Evolutionary conservation across 30 jellyfish, hydroid and myxozoan genomes (phyloP).

Genomic region (Hydra vulgaris): DNA sequence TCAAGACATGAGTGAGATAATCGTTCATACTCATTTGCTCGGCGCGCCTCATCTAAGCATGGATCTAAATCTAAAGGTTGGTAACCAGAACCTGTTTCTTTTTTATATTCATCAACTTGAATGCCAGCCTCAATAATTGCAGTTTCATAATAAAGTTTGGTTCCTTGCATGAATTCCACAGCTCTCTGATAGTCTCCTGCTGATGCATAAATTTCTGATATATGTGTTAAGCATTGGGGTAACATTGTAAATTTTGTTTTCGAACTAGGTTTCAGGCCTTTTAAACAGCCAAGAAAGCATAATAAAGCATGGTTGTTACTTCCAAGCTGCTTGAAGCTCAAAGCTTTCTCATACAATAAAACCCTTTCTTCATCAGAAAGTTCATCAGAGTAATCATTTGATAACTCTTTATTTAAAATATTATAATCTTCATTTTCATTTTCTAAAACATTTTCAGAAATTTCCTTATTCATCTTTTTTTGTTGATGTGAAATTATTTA

Average conservation of each 20-base stretch:
- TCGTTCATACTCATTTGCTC: slow-evolving; percentile 78
- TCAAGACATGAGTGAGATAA: slow-evolving; percentile 61
- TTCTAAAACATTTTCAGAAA: too few relatives aligned
- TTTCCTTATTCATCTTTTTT: too few relatives aligned
- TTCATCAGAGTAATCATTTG: too few relatives aligned
- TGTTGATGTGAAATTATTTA: too few relatives aligned
- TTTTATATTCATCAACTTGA: slow-evolving; percentile 30
- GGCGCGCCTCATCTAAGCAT: slow-evolving; percentile 44
- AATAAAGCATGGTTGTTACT: slow-evolving; percentile 58
- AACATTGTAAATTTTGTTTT: slow-evolving; percentile 37
- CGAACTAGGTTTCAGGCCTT: slow-evolving; percentile 50
- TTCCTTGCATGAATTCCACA: slow-evolving; percentile 84
- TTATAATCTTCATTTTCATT: too few relatives aligned
- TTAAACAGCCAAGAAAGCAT: slow-evolving; percentile 78
- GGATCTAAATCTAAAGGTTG: slow-evolving; percentile 63
- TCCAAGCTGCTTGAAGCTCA: slow-evolving; percentile 35
- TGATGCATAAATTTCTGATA: slow-evolving; percentile 69
- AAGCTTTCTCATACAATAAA: slow-evolving; percentile 49
- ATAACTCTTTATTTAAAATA: too few relatives aligned
- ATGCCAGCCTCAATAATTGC: slow-evolving; percentile 57
- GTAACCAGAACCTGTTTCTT: slow-evolving; percentile 31
- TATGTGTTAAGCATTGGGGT: slow-evolving; percentile 64
- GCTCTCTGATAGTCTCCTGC: slow-evolving; percentile 72
- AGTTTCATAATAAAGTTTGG: slow-evolving; percentile 79
- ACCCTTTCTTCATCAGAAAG: slow-evolving; percentile 56